A percentile compares a stretch with the other conserved stretches of the same genome.
phyloP scores from a whole-genome alignment of 1,140 invertebrate genomes.

The Lineus longissimus region DNA sequence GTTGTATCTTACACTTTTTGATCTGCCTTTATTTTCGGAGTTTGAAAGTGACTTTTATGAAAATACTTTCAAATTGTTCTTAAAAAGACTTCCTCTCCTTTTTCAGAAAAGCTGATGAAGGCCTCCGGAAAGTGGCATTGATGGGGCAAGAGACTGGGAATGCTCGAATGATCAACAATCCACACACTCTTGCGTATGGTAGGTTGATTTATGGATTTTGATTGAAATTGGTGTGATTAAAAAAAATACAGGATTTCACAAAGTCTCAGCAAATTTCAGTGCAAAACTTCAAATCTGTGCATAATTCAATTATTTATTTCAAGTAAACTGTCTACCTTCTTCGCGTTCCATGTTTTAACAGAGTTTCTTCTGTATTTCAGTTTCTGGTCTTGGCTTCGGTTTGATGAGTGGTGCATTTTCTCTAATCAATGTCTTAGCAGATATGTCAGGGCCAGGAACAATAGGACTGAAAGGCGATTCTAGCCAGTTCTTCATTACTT shows the following conservation, averaged over 20 bases:
- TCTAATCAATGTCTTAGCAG: slow-evolving; percentile 87
- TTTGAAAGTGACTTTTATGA: too few species aligned
- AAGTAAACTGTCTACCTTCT: too few species aligned
- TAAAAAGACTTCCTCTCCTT: too few species aligned
- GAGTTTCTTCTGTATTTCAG: slow-evolving; percentile 43
- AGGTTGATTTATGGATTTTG: slow-evolving; percentile 21
- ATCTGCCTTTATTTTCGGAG: too few species aligned
- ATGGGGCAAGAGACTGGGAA: slow-evolving; percentile 24
- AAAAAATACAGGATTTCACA: too few species aligned
- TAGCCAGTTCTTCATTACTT: slow-evolving; percentile 80
- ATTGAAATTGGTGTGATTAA: too few species aligned
- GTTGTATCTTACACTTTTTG: too few species aligned
- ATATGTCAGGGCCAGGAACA: slow-evolving; percentile 88
- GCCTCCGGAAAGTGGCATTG: slow-evolving; percentile 44
- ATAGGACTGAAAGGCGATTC: slow-evolving; percentile 80
- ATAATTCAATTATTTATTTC: too few species aligned
- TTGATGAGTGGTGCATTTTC: slow-evolving; percentile 92
- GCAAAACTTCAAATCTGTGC: too few species aligned
- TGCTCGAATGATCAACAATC: slow-evolving; percentile 65
- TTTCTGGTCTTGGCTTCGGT: slow-evolving; percentile 92
- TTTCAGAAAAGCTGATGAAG: slow-evolving; percentile 74
- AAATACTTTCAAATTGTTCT: too few species aligned
- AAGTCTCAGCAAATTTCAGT: too few species aligned
- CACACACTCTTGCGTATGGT: slow-evolving; percentile 86
- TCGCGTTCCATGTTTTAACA: too few species aligned